phyloP scores from a whole-genome alignment of 1,140 invertebrate species.

The Radopholus similis region DNA sequence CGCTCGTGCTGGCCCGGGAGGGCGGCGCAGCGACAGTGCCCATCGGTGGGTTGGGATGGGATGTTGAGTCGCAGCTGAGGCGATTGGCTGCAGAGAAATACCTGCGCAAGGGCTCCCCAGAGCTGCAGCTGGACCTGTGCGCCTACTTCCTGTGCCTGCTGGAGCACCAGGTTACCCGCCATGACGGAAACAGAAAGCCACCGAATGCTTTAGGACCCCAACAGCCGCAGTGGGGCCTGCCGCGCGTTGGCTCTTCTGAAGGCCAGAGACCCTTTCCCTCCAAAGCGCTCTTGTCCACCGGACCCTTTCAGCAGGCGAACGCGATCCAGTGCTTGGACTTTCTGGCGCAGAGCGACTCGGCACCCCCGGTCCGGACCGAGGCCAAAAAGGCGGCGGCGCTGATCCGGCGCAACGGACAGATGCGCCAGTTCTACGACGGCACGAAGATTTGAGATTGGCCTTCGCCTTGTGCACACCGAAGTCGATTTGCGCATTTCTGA shows the following conservation, averaged over 20 bases:
- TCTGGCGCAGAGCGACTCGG: conserved; percentile 20
- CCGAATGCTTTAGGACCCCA: too few species aligned
- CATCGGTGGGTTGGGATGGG: conserved; percentile 22
- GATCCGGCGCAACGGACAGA: background rate
- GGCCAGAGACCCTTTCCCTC: conserved; percentile 10
- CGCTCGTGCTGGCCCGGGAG: conserved; percentile 20
- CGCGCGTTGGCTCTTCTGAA: conserved; percentile 38
- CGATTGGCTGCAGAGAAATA: conserved; percentile 36
- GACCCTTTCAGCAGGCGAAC: conserved; percentile 3
- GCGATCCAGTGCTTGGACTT: conserved; percentile 21
- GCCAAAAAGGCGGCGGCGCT: conserved; percentile 11
- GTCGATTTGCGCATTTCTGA: too few species aligned
- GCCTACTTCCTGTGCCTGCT: conserved; percentile 37
- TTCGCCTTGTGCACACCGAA: background rate
- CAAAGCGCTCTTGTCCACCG: background rate
- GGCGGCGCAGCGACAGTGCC: background rate
- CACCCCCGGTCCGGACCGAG: conserved; percentile 15
- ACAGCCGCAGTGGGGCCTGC: conserved; percentile 40
- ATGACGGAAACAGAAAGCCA: too few species aligned
- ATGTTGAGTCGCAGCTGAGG: background rate
- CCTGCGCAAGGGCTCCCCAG: conserved; percentile 25
- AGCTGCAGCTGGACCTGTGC: conserved; percentile 30
- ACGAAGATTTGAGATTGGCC: conserved; percentile 27
- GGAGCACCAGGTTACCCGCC: conserved; percentile 35
- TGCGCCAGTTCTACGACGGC: conserved; percentile 23